These are phyloP conservation scores for Emydura subglobosa DNA, from an alignment of 2,113 vertebrate genomes.

Conservation along the genomic window DNA sequence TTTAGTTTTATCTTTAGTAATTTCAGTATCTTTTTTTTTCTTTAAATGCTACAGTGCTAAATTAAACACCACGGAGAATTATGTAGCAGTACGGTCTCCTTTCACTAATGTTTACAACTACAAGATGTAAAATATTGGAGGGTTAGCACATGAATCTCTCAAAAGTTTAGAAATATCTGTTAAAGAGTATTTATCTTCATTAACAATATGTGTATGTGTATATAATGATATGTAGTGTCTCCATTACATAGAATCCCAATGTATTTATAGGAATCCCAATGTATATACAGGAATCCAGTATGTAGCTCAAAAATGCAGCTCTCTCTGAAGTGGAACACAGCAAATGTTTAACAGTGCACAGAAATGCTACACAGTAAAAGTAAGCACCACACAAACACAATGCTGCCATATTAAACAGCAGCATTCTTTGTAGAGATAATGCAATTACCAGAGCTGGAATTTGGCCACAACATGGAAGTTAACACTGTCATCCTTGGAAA, in stretches of 20 bases:
- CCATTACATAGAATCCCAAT: neutral
- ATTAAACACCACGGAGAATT: neutral
- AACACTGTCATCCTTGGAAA: neutral
- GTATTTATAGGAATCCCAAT: neutral
- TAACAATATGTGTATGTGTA: neutral
- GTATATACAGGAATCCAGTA: neutral
- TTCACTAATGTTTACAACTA: neutral
- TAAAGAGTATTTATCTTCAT: neutral
- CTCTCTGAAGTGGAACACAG: neutral
- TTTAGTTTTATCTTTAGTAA: neutral
- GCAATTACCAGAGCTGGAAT: neutral
- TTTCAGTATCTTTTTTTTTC: slow-evolving; percentile 11
- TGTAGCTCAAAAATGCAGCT: neutral
- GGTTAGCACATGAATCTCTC: neutral
- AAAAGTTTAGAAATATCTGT: neutral
- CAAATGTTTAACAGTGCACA: neutral
- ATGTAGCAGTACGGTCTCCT: neutral
- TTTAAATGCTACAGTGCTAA: slow-evolving; percentile 10
- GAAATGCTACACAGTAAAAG: neutral
- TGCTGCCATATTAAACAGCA: neutral
- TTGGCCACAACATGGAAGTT: neutral
- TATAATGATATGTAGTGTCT: neutral
- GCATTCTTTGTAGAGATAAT: neutral
- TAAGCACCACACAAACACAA: neutral
- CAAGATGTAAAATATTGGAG: neutral